phyloP scores from a whole-genome alignment of 2,888 invertebrate species.

The Tuberolachnus salignus region DNA sequence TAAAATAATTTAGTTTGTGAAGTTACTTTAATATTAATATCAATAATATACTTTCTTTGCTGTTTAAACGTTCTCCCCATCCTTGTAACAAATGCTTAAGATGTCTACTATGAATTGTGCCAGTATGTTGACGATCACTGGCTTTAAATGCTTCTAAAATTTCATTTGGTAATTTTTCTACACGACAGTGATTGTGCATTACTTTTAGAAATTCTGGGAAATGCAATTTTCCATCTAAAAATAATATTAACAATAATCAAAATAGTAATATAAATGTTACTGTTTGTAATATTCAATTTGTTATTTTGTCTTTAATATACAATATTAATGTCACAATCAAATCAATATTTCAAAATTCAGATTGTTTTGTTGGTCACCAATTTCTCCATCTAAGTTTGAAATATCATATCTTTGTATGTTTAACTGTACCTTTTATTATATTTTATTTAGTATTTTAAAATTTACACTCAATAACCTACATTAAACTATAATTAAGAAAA shows the following conservation, averaged over 20 bases:
- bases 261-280: no score
- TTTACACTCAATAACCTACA: no score
- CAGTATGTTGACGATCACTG: conserved; percentile 76
- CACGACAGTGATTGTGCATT: conserved; percentile 87
- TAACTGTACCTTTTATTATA: no score
- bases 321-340: background rate
- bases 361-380: background rate
- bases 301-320: background rate
- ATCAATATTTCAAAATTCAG: background rate
- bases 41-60: conserved; percentile 66
- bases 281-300: no score
- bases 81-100: conserved; percentile 83
- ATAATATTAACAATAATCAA: background rate
- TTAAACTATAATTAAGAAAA: no score
- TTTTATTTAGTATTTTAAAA: no score
- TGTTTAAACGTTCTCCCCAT: conserved; percentile 86
- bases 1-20: background rate
- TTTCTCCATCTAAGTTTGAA: background rate
- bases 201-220: conserved; percentile 95
- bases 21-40: background rate
- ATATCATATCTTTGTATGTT: no score
- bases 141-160: conserved; percentile 88
- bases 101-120: conserved; percentile 80
- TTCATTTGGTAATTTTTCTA: conserved; percentile 82
- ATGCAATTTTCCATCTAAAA: conserved; percentile 83